Percentiles rank a stretch among this genome's conserved stretches.
phyloP scores from a whole-genome alignment of 2,113 vertebrate genomes.

The Megaceryle torquata region DNA sequence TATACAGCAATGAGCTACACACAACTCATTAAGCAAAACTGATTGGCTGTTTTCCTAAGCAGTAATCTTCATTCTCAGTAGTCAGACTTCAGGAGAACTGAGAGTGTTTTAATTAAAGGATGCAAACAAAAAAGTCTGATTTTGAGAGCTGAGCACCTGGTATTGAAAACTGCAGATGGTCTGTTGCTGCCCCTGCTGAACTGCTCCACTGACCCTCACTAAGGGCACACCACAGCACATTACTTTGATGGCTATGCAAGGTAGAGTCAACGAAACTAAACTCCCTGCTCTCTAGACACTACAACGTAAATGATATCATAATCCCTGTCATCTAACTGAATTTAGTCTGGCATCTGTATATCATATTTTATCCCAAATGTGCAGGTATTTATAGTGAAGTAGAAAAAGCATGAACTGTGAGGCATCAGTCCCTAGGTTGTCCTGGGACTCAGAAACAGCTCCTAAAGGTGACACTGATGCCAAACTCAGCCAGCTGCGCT shows the following conservation, averaged over 20 bases:
- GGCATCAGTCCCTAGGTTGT: neutral
- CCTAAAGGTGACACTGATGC: neutral
- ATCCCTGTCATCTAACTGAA: neutral
- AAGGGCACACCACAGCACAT: neutral
- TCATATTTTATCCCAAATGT: neutral
- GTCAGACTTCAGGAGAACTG: neutral
- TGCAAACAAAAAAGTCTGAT: neutral
- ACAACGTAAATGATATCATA: neutral
- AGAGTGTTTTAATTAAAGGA: neutral
- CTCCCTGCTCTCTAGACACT: neutral
- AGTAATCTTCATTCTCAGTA: constrained; percentile 13
- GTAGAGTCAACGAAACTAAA: neutral
- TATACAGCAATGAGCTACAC: neutral
- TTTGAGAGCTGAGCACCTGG: constrained; percentile 13
- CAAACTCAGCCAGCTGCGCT: neutral
- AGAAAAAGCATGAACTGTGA: neutral
- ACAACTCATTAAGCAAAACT: constrained; percentile 35
- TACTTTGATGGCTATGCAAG: neutral
- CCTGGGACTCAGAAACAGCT: neutral
- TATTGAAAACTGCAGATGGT: neutral
- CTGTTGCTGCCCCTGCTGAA: neutral
- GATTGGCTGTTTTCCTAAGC: neutral
- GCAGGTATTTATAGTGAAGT: neutral
- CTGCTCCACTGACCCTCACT: neutral
- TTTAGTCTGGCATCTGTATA: neutral